Percentiles rank a stretch among this genome's conserved stretches.
phyloP scores from a whole-genome alignment of 1,140 invertebrate species.

The Drosophila saltans region DNA sequence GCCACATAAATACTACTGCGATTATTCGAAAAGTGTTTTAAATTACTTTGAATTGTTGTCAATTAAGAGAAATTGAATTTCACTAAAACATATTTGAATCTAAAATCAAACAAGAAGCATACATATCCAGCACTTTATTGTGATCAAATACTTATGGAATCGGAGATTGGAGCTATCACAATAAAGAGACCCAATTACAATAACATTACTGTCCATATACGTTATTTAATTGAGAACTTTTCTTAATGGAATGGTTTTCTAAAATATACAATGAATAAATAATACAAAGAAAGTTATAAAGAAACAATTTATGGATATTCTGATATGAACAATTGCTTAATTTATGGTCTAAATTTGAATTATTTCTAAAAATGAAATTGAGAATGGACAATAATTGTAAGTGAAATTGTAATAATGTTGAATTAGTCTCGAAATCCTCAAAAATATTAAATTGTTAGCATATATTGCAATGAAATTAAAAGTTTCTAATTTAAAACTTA shows the following conservation, averaged over 20 bases:
- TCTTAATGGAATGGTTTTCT: background rate
- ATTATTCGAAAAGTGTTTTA: background rate
- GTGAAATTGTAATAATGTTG: no score
- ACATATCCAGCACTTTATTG: background rate
- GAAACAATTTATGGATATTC: background rate
- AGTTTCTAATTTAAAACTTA: background rate
- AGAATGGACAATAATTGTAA: no score
- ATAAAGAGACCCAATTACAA: background rate
- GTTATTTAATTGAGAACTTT: slow-evolving; percentile 2
- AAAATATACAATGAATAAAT: background rate
- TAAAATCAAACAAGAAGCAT: no score
- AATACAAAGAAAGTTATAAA: background rate
- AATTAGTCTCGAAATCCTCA: background rate
- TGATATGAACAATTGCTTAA: background rate
- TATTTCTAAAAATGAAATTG: background rate
- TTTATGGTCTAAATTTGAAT: background rate
- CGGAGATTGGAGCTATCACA: background rate
- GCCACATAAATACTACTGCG: slow-evolving; percentile 7
- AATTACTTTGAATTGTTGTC: no score
- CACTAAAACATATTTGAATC: no score
- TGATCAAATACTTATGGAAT: background rate
- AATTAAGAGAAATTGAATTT: no score
- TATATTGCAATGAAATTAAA: background rate
- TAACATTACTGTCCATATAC: background rate
- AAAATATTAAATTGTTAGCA: background rate